Conservation (phyloP, 2,797 vertebrate species). For the Clangula hyemalis region DNA sequence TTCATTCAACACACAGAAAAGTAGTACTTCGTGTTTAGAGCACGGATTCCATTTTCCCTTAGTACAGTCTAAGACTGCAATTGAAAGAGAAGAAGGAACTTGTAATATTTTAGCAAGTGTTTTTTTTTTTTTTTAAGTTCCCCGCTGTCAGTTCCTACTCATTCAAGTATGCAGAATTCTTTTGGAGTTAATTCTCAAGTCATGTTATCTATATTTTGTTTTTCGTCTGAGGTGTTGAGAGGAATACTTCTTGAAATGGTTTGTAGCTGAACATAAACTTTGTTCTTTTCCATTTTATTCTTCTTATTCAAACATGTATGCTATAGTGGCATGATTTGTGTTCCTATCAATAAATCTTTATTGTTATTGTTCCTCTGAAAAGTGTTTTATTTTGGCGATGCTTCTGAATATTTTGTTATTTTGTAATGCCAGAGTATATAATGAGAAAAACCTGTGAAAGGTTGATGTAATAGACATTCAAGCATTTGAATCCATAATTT, state of each 20-base stretch:
- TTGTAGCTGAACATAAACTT: not conserved
- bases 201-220: not conserved
- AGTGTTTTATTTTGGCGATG: not conserved
- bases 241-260: not conserved
- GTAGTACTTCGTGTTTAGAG: not conserved
- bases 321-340: not conserved
- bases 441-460: constrained; percentile 37
- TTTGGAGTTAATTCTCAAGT: not conserved
- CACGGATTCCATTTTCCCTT: not conserved
- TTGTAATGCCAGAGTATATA: not conserved
- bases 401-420: not conserved
- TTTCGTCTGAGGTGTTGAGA: not conserved
- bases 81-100: not conserved
- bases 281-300: not conserved
- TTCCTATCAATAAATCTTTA: not conserved
- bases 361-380: not conserved
- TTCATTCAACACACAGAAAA: not conserved
- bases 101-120: not conserved
- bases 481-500: constrained; percentile 27
- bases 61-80: not conserved
- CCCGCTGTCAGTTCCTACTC: not conserved
- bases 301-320: not conserved
- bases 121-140: not conserved
- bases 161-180: not conserved
- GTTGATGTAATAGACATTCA: constrained; percentile 46